Evolutionary conservation across 2,888 invertebrate genomes (phyloP).

Genomic region (Parnassius orleans): DNA sequence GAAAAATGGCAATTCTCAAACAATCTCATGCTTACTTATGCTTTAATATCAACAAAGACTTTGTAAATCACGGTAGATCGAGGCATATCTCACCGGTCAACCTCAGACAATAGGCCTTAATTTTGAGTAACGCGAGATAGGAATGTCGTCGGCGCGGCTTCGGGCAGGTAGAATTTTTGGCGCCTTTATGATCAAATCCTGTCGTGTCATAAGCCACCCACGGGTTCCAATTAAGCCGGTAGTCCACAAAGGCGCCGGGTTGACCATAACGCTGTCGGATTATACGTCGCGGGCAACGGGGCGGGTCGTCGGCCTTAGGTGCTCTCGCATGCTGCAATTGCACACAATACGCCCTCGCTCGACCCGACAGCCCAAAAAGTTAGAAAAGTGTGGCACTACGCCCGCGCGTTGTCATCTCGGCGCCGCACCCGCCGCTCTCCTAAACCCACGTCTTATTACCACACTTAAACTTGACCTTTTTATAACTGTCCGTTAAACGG

Average conservation of each 20-base stretch:
- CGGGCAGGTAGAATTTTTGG: constrained; percentile 77
- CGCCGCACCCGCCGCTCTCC: constrained; percentile 32
- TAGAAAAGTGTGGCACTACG: constrained; percentile 70
- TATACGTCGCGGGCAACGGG: constrained; percentile 55
- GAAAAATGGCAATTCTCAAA: constrained; percentile 32
- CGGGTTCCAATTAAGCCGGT: constrained; percentile 76
- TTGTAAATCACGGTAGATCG: constrained; percentile 23
- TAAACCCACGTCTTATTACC: constrained; percentile 45
- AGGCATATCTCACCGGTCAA: constrained; percentile 30
- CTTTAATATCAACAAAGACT: constrained; percentile 23
- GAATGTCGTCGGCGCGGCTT: constrained; percentile 68
- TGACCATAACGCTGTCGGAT: constrained; percentile 75
- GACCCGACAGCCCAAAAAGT: constrained; percentile 72
- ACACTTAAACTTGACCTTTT: constrained; percentile 55
- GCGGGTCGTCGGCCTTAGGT: constrained; percentile 73
- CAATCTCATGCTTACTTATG: constrained; percentile 35
- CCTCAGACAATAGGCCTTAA: constrained; percentile 72
- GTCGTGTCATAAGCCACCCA: constrained; percentile 79
- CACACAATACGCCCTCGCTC: constrained; percentile 73
- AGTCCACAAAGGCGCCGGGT: constrained; percentile 74
- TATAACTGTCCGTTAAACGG: constrained; percentile 45
- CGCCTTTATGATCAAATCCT: constrained; percentile 78
- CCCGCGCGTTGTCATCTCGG: constrained; percentile 33
- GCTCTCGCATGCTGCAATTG: constrained; percentile 76
- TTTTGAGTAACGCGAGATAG: constrained; percentile 70